Evolutionary conservation across 2,113 vertebrate genomes (phyloP), one percentile per base, ranked within the genome.

Genomic region (Microcebus jonahi): DNA sequence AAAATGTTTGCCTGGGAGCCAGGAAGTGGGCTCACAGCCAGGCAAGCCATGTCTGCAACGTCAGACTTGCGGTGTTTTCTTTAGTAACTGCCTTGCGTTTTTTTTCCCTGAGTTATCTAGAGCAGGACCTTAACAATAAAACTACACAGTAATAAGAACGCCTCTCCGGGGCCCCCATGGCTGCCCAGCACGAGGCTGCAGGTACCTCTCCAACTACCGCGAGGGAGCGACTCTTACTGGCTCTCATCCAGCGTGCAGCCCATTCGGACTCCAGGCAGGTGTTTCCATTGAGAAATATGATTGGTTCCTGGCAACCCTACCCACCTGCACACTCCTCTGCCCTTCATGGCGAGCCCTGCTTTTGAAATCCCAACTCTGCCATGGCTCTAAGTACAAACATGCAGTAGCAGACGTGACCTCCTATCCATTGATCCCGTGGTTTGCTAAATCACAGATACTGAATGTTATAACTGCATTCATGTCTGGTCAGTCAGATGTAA

Each of bases 101-200:
- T 70, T 65, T 75, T 70, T 45, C 55, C 42, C 25, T 65, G 63
- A 59, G 57, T 42, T 87, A 29, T 57, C 36, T 83, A 71, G 68
- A 90, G 59, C 45, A 73, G 53, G 21, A 79, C 10, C 88, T 95
- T 20, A 18, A 71, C 92, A 83, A 90, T 53, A 48, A 87, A 85
- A 39, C 23, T 17, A 29, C 73, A 70, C 45, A 67, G 65, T 73
- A n/a, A 79, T 82, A 76, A 63, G 55, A 65, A 27, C 17, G 48
- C 20, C 31, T 89, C 23, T 79, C 3, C 59, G 77, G 53, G 1
- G 3, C 13, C 73, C 86, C 86, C 36, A 11, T 0, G 8, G 67
- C 71, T 71, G 13, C 21, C 42, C 42, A 70, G 18, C 53, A 18
- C 1, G 23, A 45, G 90, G 73, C 39, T 7, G 94, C 50, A 81